Percentiles rank a stretch among this genome's conserved stretches.
phyloP scores from a whole-genome alignment of 2,888 invertebrate genomes.

The Alviniconcha strummeri region DNA sequence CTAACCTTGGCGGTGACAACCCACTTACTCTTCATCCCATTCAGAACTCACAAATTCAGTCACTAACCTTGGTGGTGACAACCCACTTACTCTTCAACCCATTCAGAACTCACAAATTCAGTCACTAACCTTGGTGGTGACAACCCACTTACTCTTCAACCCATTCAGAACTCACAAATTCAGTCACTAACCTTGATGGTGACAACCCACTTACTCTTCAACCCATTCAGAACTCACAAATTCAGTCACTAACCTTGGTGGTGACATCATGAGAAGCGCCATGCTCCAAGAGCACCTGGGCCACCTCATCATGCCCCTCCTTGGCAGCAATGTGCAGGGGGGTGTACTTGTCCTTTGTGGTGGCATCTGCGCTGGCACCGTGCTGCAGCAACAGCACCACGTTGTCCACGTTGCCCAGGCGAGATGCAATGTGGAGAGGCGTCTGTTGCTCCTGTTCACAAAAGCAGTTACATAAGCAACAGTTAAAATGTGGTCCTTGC shows the following conservation, averaged over 20 bases:
- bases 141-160: slow-evolving; percentile 59
- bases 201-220: slow-evolving; percentile 73
- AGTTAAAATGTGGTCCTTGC: too few relatives aligned
- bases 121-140: slow-evolving; percentile 86
- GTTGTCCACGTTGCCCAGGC: slow-evolving; percentile 98
- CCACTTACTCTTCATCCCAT: too few relatives aligned
- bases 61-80: too few relatives aligned
- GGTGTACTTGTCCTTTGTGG: slow-evolving; percentile 97
- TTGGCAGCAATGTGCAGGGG: slow-evolving; percentile 98
- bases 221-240: not conserved
- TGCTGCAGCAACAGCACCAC: slow-evolving; percentile 96
- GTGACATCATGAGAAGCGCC: slow-evolving; percentile 94
- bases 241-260: slow-evolving; percentile 81
- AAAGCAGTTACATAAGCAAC: not conserved
- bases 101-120: not conserved
- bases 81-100: too few relatives aligned
- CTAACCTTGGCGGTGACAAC: too few relatives aligned
- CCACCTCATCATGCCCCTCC: slow-evolving; percentile 95
- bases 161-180: not conserved
- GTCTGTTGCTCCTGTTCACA: slow-evolving; percentile 90
- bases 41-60: too few relatives aligned
- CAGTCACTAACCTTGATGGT: slow-evolving; percentile 84
- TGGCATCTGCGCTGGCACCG: slow-evolving; percentile 91
- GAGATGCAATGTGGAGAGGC: slow-evolving; percentile 96
- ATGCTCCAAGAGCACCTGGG: slow-evolving; percentile 94